Base-by-base conservation (phyloP, 1,140 invertebrate genomes). In the Eciton burchellii region DNA sequence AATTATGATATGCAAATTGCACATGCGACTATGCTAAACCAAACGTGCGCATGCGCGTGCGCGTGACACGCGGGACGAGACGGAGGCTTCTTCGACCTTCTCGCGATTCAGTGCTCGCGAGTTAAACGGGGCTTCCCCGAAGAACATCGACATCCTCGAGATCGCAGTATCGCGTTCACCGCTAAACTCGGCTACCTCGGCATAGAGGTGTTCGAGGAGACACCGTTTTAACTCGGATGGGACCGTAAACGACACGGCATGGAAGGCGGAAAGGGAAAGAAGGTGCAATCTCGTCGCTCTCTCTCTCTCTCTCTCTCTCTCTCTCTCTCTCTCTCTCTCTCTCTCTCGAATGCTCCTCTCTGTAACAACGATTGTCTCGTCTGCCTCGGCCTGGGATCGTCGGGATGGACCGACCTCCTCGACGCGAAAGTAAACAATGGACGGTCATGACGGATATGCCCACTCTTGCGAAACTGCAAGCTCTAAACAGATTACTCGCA, bases 1-100 rank as follows among this genome's bases (percentile, higher is more conserved):
- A 56, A 29, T 74, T 52, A 76, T 76, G 81, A 76, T 82, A 76
- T 82, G 81, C 60, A 76, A 82, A 82, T 76, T 74, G 43, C 12
- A 52, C 47, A 19, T 12, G 52, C 47, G 29, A 73, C 29, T 73
- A 52, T 43, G 45, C 16, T 62, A 59, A 72, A 35, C 35, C 35
- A 35, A 35, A 35, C 35, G 35, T 35, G 35, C 6, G 6, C 6
- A 6, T 35, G 35, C 35, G 35, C 6, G 35, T 35, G 35, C 29
- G 35, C 16, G 47, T 77, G 62, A 77, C n/a, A 16, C 41, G 12
- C 35, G 35, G 54, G 43, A 77, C 54, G n/a, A 54, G n/a, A 56
- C 26, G 47, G 12, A 45, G n/a, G n/a, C 16, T 66, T 45, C 26
- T 47, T 52, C 19, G 35, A 21, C 54, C 24, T 54, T 66, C 47